Evolutionary conservation across 2,113 vertebrate genomes (phyloP).

Genomic region (Pseudois nayaur): DNA sequence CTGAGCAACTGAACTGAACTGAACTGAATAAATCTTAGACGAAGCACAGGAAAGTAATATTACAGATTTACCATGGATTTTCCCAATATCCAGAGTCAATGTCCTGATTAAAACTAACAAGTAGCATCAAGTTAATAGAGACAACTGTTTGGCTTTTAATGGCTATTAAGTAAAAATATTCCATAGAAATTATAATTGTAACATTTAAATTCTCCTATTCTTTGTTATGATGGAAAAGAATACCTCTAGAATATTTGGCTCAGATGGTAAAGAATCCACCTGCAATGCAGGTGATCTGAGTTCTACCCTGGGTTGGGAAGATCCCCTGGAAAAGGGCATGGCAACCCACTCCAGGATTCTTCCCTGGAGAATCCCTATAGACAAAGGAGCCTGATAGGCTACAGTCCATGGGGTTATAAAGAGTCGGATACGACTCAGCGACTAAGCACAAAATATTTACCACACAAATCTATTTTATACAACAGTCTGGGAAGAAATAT

Average conservation of each 20-base stretch:
- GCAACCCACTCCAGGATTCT: not conserved
- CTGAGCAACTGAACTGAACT: too few species aligned
- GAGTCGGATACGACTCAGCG: rapidly evolving
- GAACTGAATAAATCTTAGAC: not conserved
- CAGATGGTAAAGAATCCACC: not conserved
- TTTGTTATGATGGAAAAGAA: not conserved
- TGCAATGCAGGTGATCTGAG: not conserved
- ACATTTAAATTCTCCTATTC: not conserved
- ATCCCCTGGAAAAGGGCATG: not conserved
- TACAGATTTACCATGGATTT: not conserved
- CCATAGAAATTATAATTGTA: not conserved
- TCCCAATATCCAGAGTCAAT: not conserved
- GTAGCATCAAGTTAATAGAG: not conserved
- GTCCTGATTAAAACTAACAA: not conserved
- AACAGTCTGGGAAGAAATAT: not conserved
- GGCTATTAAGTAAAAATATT: not conserved
- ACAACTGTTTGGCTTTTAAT: not conserved
- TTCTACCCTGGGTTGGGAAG: not conserved
- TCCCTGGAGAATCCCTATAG: not conserved
- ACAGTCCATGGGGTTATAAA: not conserved
- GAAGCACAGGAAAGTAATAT: not conserved
- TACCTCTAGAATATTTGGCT: not conserved
- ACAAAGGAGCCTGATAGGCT: not conserved
- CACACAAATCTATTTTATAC: not conserved
- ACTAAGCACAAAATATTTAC: not conserved